Evolutionary conservation across 1,140 invertebrate species (phyloP).

Genomic region (Arctopsyche grandis): DNA sequence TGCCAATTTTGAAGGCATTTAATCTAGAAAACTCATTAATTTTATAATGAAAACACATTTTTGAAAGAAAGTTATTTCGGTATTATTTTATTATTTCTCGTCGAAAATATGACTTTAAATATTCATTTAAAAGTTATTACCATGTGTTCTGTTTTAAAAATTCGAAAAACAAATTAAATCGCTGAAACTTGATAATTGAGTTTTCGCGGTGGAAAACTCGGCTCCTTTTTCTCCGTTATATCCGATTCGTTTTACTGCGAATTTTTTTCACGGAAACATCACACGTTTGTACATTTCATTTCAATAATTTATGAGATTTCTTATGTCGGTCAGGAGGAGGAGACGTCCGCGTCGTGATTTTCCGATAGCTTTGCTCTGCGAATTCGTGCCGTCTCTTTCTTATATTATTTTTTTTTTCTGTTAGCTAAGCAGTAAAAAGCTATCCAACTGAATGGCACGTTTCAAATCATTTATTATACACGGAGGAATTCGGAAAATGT

Average conservation of each 20-base stretch:
- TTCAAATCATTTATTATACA: slow-evolving; percentile 43
- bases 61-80: background rate
- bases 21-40: too few species aligned
- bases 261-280: background rate
- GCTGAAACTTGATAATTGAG: slow-evolving; percentile 23
- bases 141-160: slow-evolving; percentile 12
- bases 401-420: slow-evolving; percentile 5
- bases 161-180: slow-evolving; percentile 10
- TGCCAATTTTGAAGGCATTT: too few species aligned
- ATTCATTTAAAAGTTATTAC: slow-evolving; percentile 27
- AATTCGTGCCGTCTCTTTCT: background rate
- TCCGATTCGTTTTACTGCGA: background rate
- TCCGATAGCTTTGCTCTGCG: slow-evolving; percentile 4
- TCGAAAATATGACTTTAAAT: background rate
- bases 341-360: slow-evolving; percentile 4
- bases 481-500: slow-evolving; percentile 39
- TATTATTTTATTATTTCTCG: slow-evolving; percentile 1
- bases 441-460: slow-evolving; percentile 40
- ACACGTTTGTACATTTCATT: slow-evolving; percentile 10
- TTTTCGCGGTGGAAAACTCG: background rate
- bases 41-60: too few species aligned
- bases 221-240: background rate
- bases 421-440: slow-evolving; percentile 31
- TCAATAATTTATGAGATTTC: slow-evolving; percentile 13
- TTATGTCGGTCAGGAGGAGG: background rate